Evolutionary conservation across 2,113 vertebrate species (phyloP).

Genomic region (Rhombomys opimus): DNA sequence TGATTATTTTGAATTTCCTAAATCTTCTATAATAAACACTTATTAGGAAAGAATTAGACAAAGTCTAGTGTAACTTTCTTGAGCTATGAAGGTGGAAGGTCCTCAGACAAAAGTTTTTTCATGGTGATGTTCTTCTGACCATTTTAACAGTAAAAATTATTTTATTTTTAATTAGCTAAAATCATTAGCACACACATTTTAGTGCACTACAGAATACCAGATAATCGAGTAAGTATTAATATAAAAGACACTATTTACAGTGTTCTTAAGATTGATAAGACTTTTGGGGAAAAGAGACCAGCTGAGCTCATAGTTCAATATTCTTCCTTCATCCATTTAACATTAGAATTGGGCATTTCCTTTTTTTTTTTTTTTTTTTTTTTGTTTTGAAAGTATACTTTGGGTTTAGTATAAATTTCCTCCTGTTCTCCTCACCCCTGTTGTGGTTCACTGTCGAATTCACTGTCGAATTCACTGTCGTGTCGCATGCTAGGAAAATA

Average conservation of each 20-base stretch:
- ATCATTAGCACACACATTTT: not conserved
- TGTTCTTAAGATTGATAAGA: not conserved
- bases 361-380: constrained; percentile 9
- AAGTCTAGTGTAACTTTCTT: constrained; percentile 20
- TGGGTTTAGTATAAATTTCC: not conserved
- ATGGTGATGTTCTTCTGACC: not conserved
- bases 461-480: not conserved
- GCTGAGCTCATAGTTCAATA: not conserved
- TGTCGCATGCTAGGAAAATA: not conserved
- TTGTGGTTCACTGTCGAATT: not conserved
- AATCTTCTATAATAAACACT: constrained; percentile 51
- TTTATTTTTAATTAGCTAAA: constrained; percentile 40
- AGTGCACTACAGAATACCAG: not conserved
- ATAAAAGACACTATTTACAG: not conserved
- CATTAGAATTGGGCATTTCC: constrained; percentile 1
- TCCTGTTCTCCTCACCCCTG: not conserved
- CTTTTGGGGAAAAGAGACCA: not conserved
- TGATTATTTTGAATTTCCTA: not conserved
- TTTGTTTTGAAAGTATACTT: constrained; percentile 40
- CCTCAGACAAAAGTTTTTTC: constrained; percentile 13
- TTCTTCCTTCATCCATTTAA: not conserved
- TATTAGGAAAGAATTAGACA: constrained; percentile 5
- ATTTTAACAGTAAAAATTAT: constrained; percentile 44
- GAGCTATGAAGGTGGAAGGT: not conserved
- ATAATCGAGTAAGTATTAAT: not conserved